Percentiles rank a stretch among this genome's conserved stretches.
phyloP scores from a whole-genome alignment of 2,113 vertebrate species.

The Lontra canadensis region DNA sequence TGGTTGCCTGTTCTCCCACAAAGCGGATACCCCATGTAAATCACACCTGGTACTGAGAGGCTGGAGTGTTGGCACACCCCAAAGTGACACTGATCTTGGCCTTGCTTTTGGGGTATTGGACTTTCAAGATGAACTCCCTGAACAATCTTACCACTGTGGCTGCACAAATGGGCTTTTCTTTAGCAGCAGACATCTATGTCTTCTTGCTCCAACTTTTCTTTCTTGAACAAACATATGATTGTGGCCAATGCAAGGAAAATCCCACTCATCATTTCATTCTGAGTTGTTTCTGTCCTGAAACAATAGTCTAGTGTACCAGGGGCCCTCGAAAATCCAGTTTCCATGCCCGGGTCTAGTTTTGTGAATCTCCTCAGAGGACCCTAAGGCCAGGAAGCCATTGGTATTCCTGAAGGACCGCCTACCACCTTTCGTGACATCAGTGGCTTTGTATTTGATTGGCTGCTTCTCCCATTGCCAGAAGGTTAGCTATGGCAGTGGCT shows the following conservation, averaged over 20 bases:
- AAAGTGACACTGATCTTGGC: slow-evolving; percentile 76
- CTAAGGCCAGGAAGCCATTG: slow-evolving; percentile 71
- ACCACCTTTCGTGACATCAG: slow-evolving; percentile 25
- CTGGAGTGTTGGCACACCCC: slow-evolving; percentile 67
- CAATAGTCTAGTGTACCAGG: slow-evolving; percentile 84
- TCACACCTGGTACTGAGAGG: slow-evolving; percentile 19
- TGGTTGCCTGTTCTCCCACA: not conserved
- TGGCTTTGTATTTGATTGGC: slow-evolving; percentile 28
- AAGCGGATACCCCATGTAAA: slow-evolving; percentile 50
- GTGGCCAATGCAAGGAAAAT: slow-evolving; percentile 86
- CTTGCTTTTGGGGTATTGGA: slow-evolving; percentile 69
- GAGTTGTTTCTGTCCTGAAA: slow-evolving; percentile 81
- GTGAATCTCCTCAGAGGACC: slow-evolving; percentile 80
- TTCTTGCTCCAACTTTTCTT: slow-evolving; percentile 85
- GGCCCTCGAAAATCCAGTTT: slow-evolving; percentile 70
- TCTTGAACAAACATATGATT: slow-evolving; percentile 90
- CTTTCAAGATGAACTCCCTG: slow-evolving; percentile 80
- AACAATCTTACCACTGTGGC: slow-evolving; percentile 84
- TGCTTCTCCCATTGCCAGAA: not conserved
- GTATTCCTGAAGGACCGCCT: slow-evolving; percentile 76
- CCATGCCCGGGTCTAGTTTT: slow-evolving; percentile 73
- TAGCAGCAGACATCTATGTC: slow-evolving; percentile 84
- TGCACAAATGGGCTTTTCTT: slow-evolving; percentile 86
- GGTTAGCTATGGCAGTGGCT: not conserved
- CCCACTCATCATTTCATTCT: slow-evolving; percentile 83